Evolutionary conservation across 2,113 vertebrate species (phyloP).

Genomic region (Pelobates fuscus): DNA sequence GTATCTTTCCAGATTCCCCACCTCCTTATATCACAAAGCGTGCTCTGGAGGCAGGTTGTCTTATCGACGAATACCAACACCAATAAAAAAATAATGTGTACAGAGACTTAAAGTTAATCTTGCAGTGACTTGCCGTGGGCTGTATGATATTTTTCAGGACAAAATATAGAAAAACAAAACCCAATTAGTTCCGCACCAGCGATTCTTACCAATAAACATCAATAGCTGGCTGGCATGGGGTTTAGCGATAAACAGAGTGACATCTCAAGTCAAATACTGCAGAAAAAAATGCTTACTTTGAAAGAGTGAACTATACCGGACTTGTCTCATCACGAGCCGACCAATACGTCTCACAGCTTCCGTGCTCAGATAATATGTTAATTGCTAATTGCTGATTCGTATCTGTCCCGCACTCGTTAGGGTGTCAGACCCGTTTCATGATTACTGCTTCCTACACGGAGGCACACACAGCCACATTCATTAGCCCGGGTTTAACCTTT

Average conservation of each 20-base stretch:
- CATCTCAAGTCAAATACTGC: constrained; percentile 12
- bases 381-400: constrained; percentile 48
- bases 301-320: background rate
- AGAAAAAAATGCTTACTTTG: background rate
- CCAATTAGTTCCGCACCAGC: background rate
- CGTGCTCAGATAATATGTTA: constrained; percentile 48
- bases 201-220: background rate
- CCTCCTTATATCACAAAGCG: too few relatives aligned
- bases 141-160: background rate
- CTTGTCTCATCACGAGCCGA: background rate
- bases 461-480: constrained; percentile 13
- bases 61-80: too few relatives aligned
- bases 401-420: constrained; percentile 33
- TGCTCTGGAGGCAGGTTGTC: too few relatives aligned
- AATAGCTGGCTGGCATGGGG: background rate
- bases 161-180: background rate
- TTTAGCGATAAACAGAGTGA: constrained; percentile 9
- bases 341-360: constrained; percentile 6
- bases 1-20: too few relatives aligned
- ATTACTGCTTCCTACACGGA: constrained; percentile 13
- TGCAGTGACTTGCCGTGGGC: background rate
- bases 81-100: too few relatives aligned
- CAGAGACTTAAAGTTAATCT: background rate
- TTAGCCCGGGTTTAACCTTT: constrained; percentile 28
- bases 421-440: constrained; percentile 26